Base-by-base conservation (phyloP, 2,113 vertebrate genomes). In the Nothobranchius kuhntae region DNA sequence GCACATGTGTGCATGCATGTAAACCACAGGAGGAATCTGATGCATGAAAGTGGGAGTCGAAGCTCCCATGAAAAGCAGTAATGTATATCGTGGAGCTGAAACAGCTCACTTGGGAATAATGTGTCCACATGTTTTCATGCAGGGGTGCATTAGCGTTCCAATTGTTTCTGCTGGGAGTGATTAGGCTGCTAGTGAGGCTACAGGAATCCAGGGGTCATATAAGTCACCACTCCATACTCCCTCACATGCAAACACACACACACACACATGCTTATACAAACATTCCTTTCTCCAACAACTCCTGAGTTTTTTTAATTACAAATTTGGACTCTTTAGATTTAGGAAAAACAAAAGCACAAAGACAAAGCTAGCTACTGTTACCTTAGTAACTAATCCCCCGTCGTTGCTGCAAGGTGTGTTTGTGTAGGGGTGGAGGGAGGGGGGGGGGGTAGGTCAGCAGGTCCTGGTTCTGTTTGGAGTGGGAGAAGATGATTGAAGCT, bases 301-400 rank as follows among this genome's bases (percentile, higher is more conserved):
- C 38, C 60, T 71, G 60, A 65, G 57, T 78, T 78, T 82, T 21
- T 47, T 48, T 68, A 73, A 71, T 68, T 61, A 69, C 78, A 60
- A 80, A 77, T n/a, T 70, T 67, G 80, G 52, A 73, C 77, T 24
- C 72, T 71, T 77, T 79, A 71, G 46, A 73, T 59, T 21, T 47
- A 77, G 75, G 58, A 78, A 73, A 84, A 87, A 82, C 77, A 83
- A 77, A 73, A 65, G 50, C 61, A 62, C 65, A 73, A 62, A 64
- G 77, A 84, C 73, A 77, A 82, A 77, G 76, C 68, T 55, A 73
- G 77, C 77, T 78, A 44, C 66, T 86, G 84, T 93, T 94, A 80
- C 93, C 89, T 82, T 81, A 68, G 89, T 0, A 71, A 77, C 87
- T 92, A 91, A 93, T 93, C 91, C 90, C 68, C 53, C 51, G 50